A percentile compares a stretch with the other conserved stretches of the same genome.
These are phyloP conservation scores for Larimichthys polyactis DNA, from an alignment of 2,113 vertebrate genomes.

Conservation along the genomic window DNA sequence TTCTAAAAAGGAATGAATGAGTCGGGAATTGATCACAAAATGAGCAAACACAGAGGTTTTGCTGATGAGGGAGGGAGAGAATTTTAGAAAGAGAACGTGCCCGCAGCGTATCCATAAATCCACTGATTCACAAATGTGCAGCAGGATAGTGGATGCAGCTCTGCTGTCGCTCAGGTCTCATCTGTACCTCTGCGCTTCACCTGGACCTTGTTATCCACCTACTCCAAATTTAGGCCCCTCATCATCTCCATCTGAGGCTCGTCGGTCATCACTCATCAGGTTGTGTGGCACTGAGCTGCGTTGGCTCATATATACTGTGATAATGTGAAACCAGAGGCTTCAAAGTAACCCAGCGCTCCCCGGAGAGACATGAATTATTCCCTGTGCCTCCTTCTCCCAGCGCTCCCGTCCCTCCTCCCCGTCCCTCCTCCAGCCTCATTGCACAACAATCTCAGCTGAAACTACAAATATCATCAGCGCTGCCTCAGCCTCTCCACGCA, in stretches of 20 bases:
- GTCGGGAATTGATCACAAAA: slow-evolving; percentile 61
- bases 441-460: slow-evolving; percentile 61
- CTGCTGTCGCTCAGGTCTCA: slow-evolving; percentile 10
- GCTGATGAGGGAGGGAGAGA: slow-evolving; percentile 45
- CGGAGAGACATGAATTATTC: slow-evolving; percentile 75
- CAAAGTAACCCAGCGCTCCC: slow-evolving; percentile 65
- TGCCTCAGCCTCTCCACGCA: slow-evolving; percentile 45
- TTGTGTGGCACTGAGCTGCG: slow-evolving; percentile 26
- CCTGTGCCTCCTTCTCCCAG: slow-evolving; percentile 46
- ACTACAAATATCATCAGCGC: slow-evolving; percentile 64
- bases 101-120: slow-evolving; percentile 38
- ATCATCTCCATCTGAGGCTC: slow-evolving; percentile 17
- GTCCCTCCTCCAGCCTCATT: not conserved
- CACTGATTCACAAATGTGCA: not conserved
- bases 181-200: not conserved
- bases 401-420: not conserved
- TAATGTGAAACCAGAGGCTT: slow-evolving; percentile 68
- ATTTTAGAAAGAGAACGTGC: slow-evolving; percentile 28
- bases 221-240: slow-evolving; percentile 1
- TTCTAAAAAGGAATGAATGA: slow-evolving; percentile 26
- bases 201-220: slow-evolving; percentile 4
- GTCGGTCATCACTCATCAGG: slow-evolving; percentile 42
- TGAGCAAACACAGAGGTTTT: slow-evolving; percentile 56
- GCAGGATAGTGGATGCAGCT: not conserved
- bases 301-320: slow-evolving; percentile 35